Base-by-base conservation (phyloP, 30 jellyfish, hydroid and myxozoan species). In the Catostylus mosaicus region DNA sequence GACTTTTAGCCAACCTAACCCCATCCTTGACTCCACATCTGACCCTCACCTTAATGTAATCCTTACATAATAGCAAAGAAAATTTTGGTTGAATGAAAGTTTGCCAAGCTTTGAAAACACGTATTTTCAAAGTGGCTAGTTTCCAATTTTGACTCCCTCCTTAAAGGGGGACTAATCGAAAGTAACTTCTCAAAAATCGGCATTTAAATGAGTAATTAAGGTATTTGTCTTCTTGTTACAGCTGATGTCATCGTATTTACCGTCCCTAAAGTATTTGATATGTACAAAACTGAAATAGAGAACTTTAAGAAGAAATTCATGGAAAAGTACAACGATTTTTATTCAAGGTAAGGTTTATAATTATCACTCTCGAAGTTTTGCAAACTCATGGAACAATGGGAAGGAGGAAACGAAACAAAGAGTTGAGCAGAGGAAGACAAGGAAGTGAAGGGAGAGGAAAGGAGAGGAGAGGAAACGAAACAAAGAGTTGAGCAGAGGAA, bases 231-330 rank as follows among this genome's bases (percentile, higher is more conserved):
- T 62, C 26, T 35, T 31, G 35, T 51, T 43, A 2, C 78, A 84
- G 95, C 83, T 43, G 63, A 50, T 33, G 30, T 84, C 38, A 84
- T 84, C 7, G 77, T 47, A 31, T 84, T 84, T 71, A 84, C 88
- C 26, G 60, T 84, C 43, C 95, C 95, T 7, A 84, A 84, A 48
- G 29, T 84, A 18, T 47, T 38, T 31, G 43, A 75, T 19, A 29
- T 84, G 75, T 84, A 84, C 88, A 16, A 84, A 63, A 40, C 10
- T 6, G 95, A 84, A 18, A 84, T 84, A 51, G 45, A 73, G 57
- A 73, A 48, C 47, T 19, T 62, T 11, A 62, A 56, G n/a, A 36
- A 45, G 29, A 56, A 32, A 11, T 14, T 84, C 14, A 16, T 10
- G 0, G 84, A 84, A 18, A 73, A 64, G 56, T 84, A 74, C 73